phyloP scores from a whole-genome alignment of 2,113 vertebrate species.

The Anguilla rostrata region DNA sequence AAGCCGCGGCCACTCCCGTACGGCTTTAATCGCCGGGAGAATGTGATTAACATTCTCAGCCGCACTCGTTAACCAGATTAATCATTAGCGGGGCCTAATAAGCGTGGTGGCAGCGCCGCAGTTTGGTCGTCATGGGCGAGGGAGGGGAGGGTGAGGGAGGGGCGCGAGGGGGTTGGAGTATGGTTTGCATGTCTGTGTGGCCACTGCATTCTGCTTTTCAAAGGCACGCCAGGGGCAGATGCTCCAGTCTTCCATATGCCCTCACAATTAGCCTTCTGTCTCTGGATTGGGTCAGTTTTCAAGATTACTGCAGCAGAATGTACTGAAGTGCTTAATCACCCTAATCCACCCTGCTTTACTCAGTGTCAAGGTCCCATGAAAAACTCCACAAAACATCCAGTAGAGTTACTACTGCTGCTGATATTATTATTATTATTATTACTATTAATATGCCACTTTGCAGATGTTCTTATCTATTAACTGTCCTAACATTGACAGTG shows the following conservation, averaged over 20 bases:
- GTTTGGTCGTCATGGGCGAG: neutral
- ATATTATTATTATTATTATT: too few species aligned
- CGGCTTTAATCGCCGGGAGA: conserved; percentile 25
- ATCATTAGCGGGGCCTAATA: conserved; percentile 2
- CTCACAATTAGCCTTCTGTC: neutral
- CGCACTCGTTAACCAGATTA: conserved; percentile 22
- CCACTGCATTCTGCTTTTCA: neutral
- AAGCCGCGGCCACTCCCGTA: neutral
- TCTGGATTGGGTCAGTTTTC: neutral
- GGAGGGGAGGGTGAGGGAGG: neutral
- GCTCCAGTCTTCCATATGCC: neutral
- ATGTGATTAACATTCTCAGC: conserved; percentile 23
- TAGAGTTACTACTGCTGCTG: neutral
- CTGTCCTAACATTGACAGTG: too few species aligned
- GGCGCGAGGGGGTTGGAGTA: neutral
- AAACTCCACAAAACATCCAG: neutral
- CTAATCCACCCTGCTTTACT: neutral
- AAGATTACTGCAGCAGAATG: neutral
- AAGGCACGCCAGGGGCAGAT: neutral
- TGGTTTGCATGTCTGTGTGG: neutral
- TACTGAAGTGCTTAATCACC: neutral
- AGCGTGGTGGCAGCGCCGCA: neutral
- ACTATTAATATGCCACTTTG: too few species aligned
- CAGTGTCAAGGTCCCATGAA: neutral
- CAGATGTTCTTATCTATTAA: too few species aligned